Conservation (phyloP, 2,113 vertebrate genomes). For the Rhinolophus ferrumequinum region DNA sequence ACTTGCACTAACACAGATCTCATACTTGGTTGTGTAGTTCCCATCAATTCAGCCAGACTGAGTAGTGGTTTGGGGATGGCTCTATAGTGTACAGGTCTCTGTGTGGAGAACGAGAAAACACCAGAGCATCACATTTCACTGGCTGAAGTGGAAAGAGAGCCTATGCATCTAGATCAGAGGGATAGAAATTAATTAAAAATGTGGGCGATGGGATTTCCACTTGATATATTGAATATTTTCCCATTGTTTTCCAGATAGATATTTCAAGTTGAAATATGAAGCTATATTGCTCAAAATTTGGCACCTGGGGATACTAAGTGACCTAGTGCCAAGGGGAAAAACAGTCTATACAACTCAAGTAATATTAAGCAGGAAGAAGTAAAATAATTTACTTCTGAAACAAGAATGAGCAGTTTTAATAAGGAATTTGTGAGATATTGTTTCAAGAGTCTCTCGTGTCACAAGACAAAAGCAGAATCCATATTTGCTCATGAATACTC, state of each 20-base stretch:
- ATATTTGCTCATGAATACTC: background rate
- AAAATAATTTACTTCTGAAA: background rate
- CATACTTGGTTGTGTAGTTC: background rate
- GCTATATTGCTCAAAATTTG: background rate
- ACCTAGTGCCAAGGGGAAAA: background rate
- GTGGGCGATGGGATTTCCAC: background rate
- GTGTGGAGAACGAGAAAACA: background rate
- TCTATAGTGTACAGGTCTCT: background rate
- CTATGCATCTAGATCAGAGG: background rate
- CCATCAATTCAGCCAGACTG: background rate
- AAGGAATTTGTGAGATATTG: background rate
- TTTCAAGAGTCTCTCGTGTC: background rate
- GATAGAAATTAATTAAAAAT: background rate
- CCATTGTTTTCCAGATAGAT: background rate
- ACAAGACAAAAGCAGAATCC: constrained; percentile 10
- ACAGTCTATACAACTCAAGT: background rate
- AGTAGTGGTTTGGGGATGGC: background rate
- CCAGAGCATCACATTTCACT: accelerated
- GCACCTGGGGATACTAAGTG: background rate
- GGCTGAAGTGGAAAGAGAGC: background rate
- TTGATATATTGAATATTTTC: background rate
- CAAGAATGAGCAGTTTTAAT: background rate
- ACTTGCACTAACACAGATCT: background rate
- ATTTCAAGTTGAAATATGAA: constrained; percentile 36
- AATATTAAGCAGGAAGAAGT: background rate